Evolutionary conservation across 1,140 invertebrate species (phyloP).

Genomic region (Aphidius gifuensis): DNA sequence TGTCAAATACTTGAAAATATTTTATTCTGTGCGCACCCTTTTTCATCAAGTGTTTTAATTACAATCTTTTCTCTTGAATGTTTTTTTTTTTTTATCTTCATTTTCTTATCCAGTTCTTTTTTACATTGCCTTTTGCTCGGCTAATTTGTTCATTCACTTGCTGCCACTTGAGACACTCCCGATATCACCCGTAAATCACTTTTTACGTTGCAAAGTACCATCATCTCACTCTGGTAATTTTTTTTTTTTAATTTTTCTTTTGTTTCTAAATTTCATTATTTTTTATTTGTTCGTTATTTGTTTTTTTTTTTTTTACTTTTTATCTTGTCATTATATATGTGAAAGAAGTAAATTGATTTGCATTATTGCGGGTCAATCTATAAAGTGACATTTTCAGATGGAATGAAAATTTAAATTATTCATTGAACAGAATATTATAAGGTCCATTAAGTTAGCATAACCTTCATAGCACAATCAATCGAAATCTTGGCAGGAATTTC

Average conservation of each 20-base stretch:
- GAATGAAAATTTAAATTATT: no score
- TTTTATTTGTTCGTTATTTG: no score
- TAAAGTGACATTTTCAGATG: no score
- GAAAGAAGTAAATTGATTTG: no score
- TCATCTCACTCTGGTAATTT: not conserved
- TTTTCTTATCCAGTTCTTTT: not conserved
- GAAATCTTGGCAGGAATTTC: no score
- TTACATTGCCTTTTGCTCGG: not conserved
- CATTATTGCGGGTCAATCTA: no score
- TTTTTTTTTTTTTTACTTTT: not conserved
- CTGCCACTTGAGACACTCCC: constrained; percentile 12
- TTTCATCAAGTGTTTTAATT: constrained; percentile 21
- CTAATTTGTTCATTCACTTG: constrained; percentile 25
- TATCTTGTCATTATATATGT: not conserved
- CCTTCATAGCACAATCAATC: no score
- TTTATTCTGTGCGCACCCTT: not conserved
- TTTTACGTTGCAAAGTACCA: constrained; percentile 6
- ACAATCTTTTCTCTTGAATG: not conserved
- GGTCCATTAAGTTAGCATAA: no score
- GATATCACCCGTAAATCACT: constrained; percentile 22
- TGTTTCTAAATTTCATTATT: not conserved
- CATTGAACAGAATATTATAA: no score
- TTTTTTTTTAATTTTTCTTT: not conserved
- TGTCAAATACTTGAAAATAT: not conserved
- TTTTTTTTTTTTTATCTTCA: constrained; percentile 9